These are phyloP conservation scores for Spilarctia lutea DNA, from an alignment of 2,888 invertebrate genomes.

Conservation along the genomic window DNA sequence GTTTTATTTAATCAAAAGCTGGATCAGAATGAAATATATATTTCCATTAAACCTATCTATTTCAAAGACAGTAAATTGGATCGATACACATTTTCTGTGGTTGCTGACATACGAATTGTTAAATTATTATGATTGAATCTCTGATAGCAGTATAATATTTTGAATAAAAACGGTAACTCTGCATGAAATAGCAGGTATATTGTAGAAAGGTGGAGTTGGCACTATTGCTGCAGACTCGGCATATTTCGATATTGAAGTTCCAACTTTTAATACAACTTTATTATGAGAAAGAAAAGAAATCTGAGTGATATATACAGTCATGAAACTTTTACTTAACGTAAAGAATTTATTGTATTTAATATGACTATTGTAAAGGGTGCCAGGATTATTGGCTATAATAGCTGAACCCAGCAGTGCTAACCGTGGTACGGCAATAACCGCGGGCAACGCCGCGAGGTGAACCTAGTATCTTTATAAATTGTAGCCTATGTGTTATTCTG, in stretches of 20 bases:
- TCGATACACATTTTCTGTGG: constrained; percentile 2
- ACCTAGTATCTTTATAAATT: no score
- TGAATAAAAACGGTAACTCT: constrained; percentile 21
- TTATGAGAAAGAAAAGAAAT: constrained; percentile 61
- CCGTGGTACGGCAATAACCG: no score
- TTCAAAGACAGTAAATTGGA: background rate
- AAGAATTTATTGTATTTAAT: background rate
- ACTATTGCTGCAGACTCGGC: constrained; percentile 66
- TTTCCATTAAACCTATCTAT: background rate
- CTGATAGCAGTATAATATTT: constrained; percentile 25
- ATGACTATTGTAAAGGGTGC: background rate
- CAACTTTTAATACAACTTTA: constrained; percentile 70
- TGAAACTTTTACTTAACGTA: background rate
- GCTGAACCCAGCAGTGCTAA: no score
- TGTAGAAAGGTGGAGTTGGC: constrained; percentile 58
- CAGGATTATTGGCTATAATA: background rate
- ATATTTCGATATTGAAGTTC: constrained; percentile 73
- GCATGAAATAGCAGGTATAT: constrained; percentile 31
- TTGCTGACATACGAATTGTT: constrained; percentile 4
- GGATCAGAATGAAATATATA: background rate
- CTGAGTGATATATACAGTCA: constrained; percentile 47
- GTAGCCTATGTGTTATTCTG: no score
- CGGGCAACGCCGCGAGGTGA: no score
- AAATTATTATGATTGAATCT: constrained; percentile 29
- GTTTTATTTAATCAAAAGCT: background rate